These are phyloP conservation scores for Colletes latitarsis DNA, from an alignment of 1,140 invertebrate genomes.

Conservation along the genomic window DNA sequence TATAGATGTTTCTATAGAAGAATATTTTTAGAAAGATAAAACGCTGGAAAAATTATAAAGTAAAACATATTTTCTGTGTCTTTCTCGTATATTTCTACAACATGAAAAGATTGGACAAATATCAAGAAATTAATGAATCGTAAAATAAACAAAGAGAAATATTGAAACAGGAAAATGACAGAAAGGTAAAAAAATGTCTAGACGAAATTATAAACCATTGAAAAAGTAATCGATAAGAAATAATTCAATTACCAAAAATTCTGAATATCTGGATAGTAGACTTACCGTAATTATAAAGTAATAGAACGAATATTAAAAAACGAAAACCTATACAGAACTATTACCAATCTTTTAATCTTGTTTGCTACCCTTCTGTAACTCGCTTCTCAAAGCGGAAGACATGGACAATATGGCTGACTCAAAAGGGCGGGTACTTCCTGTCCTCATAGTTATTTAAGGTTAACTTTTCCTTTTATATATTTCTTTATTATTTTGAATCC, in stretches of 20 bases:
- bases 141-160: not conserved
- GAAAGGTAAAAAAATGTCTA: constrained; percentile 36
- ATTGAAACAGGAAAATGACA: constrained; percentile 22
- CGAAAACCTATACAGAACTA: constrained; percentile 48
- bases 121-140: not conserved
- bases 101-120: not conserved
- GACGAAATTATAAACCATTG: not conserved
- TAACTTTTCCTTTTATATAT: not conserved
- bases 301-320: constrained; percentile 10
- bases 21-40: constrained; percentile 38
- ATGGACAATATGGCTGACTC: constrained; percentile 65
- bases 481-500: not conserved
- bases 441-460: constrained; percentile 27
- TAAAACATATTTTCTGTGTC: not conserved
- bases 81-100: not conserved
- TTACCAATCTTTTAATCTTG: constrained; percentile 55
- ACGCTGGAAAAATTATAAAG: not conserved
- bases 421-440: constrained; percentile 69
- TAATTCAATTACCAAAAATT: no score
- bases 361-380: constrained; percentile 48
- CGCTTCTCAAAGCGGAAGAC: constrained; percentile 60
- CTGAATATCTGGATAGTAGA: not conserved
- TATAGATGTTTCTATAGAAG: constrained; percentile 6
- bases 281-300: constrained; percentile 44
- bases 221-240: constrained; percentile 3